A percentile compares a stretch with the other conserved stretches of the same genome.
Evolutionary conservation across 2,888 invertebrate species (phyloP).

Genomic region (Torymus aiolomorphi): DNA sequence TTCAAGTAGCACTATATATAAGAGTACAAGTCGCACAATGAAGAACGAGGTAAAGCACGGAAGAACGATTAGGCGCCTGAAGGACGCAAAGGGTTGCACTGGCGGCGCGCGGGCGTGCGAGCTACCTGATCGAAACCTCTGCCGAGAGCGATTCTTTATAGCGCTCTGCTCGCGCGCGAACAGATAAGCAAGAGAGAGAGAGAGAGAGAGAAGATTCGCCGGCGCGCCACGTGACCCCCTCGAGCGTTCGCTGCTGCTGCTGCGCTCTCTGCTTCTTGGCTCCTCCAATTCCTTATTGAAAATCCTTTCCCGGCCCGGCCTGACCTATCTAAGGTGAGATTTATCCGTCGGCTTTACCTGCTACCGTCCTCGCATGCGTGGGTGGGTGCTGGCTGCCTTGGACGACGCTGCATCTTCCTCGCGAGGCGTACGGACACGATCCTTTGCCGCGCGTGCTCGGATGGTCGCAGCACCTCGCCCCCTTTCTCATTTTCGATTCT

Average conservation of each 20-base stretch:
- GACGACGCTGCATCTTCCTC: background rate
- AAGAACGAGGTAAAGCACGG: too few relatives aligned
- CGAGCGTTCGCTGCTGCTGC: slow-evolving; percentile 53
- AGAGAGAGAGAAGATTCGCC: slow-evolving; percentile 45
- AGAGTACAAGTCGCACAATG: background rate
- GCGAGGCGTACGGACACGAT: background rate
- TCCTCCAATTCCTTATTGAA: slow-evolving; percentile 65
- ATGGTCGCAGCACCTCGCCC: background rate
- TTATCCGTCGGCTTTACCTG: slow-evolving; percentile 69
- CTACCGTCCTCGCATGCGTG: background rate
- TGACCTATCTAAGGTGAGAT: slow-evolving; percentile 73
- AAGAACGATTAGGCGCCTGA: slow-evolving; percentile 32
- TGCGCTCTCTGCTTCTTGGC: too few relatives aligned
- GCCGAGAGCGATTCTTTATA: slow-evolving; percentile 34
- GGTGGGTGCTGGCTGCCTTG: too few relatives aligned
- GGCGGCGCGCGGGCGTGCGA: slow-evolving; percentile 29
- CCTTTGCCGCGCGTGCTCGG: background rate
- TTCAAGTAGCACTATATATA: background rate
- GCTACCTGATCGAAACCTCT: slow-evolving; percentile 45
- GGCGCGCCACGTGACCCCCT: slow-evolving; percentile 65
- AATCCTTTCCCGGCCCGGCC: slow-evolving; percentile 66
- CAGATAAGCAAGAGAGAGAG: slow-evolving; percentile 52
- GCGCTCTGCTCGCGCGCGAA: background rate
- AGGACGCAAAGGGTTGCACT: slow-evolving; percentile 50
- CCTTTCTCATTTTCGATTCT: slow-evolving; percentile 40